These are phyloP conservation scores for Castor canadensis DNA, from an alignment of 2,113 vertebrate genomes.

Conservation along the genomic window DNA sequence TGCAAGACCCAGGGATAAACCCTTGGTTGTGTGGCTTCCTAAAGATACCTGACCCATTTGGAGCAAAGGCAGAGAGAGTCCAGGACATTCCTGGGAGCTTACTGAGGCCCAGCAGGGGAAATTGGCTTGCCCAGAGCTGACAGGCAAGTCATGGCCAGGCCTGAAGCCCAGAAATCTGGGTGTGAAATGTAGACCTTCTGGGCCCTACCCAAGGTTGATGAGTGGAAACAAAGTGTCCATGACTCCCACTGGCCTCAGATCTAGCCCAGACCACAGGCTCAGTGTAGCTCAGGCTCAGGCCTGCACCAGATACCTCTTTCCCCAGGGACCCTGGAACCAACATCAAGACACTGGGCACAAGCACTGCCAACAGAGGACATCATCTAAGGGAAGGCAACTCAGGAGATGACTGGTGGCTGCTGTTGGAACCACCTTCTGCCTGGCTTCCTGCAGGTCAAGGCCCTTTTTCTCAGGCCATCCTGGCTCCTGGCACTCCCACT, in stretches of 20 bases:
- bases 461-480: neutral
- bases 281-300: neutral
- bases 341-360: neutral
- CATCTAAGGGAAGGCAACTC: neutral
- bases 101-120: constrained; percentile 40
- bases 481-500: neutral
- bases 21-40: neutral
- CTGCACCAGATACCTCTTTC: neutral
- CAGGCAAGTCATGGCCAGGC: constrained; percentile 29
- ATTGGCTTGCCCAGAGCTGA: constrained; percentile 52
- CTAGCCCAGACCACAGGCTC: neutral
- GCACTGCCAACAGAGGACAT: neutral
- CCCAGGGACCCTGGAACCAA: neutral
- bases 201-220: constrained; percentile 29
- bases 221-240: constrained; percentile 68
- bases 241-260: neutral
- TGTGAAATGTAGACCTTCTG: constrained; percentile 61
- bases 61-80: constrained; percentile 22
- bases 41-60: constrained; percentile 22
- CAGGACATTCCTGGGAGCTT: constrained; percentile 65
- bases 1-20: neutral
- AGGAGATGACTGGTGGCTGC: neutral
- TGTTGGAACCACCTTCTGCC: neutral
- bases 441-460: neutral
- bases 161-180: constrained; percentile 23